Base-by-base conservation (phyloP, 2,888 invertebrate genomes). In the Troides aeacus region DNA sequence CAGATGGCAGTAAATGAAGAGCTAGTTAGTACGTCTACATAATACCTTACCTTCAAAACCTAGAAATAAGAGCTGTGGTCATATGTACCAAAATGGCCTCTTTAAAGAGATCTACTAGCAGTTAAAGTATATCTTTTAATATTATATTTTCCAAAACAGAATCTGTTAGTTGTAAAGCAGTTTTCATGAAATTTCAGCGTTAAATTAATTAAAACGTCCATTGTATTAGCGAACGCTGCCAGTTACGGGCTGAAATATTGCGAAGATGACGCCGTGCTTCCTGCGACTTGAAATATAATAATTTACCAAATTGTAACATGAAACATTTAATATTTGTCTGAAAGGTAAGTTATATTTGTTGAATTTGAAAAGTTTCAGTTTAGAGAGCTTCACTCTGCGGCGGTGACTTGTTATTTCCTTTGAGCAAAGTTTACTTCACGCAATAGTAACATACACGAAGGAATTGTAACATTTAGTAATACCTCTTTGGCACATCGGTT, bases 281-380 rank as follows among this genome's bases (percentile, higher is more conserved):
- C 53, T 53, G 53, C 53, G 18, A 53, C 53, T n/a, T 53, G 53
- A 53, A 53, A 53, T 46, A 46, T 46, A 46, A 46, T 53, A 53
- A 53, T 53, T 53, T 53, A 18, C 53, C n/a, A 53, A 53, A 53
- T 53, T 53, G n/a, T n/a, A 53, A 18, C n/a, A n/a, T 58, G 58
- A 21, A 24, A 58, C 7, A 23, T 24, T 23, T 58, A n/a, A 24
- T 58, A 58, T 58, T 24, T 58, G 58, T 24, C 7, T 23, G 23
- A 8, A 58, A 58, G 7, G 24, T 58, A 58, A 58, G 58, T 58
- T 53, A 6, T 53, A 6, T 53, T 53, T n/a, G 53, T 53, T 6
- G 8, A 53, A 53, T 53, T 53, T 53, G n/a, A 53, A 53, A n/a
- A 53, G 53, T n/a, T 53, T n/a, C 18, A n/a, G 46, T 46, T 53